Evolutionary conservation across 1,140 invertebrate species (phyloP).

Genomic region (Lucilia sericata): DNA sequence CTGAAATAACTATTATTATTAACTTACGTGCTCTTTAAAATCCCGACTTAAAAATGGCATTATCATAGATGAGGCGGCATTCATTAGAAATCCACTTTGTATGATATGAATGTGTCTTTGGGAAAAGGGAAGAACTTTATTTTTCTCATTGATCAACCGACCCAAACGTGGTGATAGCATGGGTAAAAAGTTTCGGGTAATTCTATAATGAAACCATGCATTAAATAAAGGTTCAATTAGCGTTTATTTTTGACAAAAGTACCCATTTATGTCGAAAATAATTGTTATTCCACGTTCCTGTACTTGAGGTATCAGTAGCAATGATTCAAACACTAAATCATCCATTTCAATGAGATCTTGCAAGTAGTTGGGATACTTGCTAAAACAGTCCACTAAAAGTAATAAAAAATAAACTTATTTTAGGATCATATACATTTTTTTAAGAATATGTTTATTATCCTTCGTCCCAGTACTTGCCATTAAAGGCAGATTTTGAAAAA

Average conservation of each 20-base stretch:
- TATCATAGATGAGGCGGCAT: constrained; percentile 57
- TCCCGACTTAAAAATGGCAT: constrained; percentile 64
- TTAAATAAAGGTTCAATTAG: neutral
- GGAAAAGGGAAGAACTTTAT: constrained; percentile 57
- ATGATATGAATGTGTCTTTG: constrained; percentile 60
- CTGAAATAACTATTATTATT: neutral
- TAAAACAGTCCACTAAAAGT: constrained; percentile 57
- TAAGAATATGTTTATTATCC: too few species aligned
- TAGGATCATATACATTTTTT: too few species aligned
- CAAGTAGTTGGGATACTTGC: constrained; percentile 59
- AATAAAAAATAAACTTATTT: too few species aligned
- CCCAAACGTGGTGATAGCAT: constrained; percentile 59
- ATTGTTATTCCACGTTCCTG: constrained; percentile 41
- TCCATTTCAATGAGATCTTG: constrained; percentile 63
- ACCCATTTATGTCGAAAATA: constrained; percentile 42
- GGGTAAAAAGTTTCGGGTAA: constrained; percentile 52
- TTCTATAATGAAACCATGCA: constrained; percentile 22
- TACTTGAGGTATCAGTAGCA: constrained; percentile 58
- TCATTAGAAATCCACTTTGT: constrained; percentile 61
- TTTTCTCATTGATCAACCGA: constrained; percentile 61
- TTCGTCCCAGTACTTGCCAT: too few species aligned
- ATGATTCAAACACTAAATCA: constrained; percentile 63
- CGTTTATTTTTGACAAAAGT: too few species aligned
- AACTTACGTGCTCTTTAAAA: constrained; percentile 60
- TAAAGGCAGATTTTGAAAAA: too few species aligned